Percentiles rank a stretch among this genome's conserved stretches.
Conservation (phyloP, 1,140 invertebrate species). For the Chionoecetes opilio region DNA sequence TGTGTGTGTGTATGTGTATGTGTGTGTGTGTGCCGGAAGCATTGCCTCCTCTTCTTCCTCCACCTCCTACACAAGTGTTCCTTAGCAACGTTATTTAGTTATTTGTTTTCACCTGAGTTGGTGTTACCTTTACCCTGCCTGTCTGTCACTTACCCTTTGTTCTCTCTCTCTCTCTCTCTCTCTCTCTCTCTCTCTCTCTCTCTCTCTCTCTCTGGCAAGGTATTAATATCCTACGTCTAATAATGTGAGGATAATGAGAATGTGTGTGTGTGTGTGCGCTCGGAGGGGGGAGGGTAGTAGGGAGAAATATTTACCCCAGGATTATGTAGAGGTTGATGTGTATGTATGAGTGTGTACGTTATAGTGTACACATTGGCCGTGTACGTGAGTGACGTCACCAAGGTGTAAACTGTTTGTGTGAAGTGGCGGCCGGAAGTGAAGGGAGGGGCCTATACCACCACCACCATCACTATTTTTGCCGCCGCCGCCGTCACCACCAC, state of each 20-base stretch:
- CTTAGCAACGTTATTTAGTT: too few species aligned
- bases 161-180: background rate
- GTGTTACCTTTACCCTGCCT: too few species aligned
- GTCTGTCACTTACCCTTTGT: too few species aligned
- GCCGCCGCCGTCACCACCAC: background rate
- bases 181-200: slow-evolving; percentile 27
- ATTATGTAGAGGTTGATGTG: background rate
- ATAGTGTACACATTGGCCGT: background rate
- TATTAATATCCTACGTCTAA: too few species aligned
- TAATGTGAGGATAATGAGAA: too few species aligned
- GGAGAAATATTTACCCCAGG: background rate
- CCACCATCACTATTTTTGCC: background rate
- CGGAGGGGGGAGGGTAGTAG: too few species aligned
- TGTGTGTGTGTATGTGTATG: too few species aligned
- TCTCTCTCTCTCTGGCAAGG: slow-evolving; percentile 1
- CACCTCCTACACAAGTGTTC: too few species aligned
- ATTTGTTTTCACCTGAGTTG: too few species aligned
- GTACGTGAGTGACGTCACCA: background rate
- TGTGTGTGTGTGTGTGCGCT: too few species aligned
- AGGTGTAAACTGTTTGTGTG: slow-evolving; percentile 29
- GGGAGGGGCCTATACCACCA: background rate
- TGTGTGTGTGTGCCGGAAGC: too few species aligned
- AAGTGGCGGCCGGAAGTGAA: background rate
- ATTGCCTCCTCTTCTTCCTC: too few species aligned
- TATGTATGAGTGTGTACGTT: slow-evolving; percentile 16